Percentiles rank a stretch among this genome's conserved stretches.
These are phyloP conservation scores for Diorhabda sublineata DNA, from an alignment of 1,140 invertebrate species.

Conservation along the genomic window DNA sequence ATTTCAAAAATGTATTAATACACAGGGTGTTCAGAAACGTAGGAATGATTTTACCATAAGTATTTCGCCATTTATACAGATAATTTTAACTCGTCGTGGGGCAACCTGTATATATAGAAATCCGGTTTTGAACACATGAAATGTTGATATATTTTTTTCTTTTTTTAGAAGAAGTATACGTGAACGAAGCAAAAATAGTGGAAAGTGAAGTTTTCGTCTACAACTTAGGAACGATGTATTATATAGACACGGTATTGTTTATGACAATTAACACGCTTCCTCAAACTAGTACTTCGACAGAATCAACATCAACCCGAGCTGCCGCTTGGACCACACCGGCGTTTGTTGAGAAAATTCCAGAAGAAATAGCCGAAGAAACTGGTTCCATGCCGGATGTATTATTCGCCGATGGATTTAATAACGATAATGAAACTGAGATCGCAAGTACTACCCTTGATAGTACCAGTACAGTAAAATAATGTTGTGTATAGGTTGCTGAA, in stretches of 20 bases:
- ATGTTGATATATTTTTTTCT: no score
- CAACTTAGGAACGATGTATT: constrained; percentile 60
- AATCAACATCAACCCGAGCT: constrained; percentile 23
- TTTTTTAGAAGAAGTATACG: constrained; percentile 48
- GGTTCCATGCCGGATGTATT: constrained; percentile 38
- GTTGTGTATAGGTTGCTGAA: background rate
- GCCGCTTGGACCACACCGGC: constrained; percentile 26
- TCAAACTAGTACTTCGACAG: constrained; percentile 33
- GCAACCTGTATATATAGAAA: no score
- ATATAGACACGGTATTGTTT: constrained; percentile 56
- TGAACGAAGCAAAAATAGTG: constrained; percentile 55
- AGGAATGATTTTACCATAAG: no score
- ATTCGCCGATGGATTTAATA: constrained; percentile 32
- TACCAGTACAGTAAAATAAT: constrained; percentile 19
- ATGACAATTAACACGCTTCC: constrained; percentile 44
- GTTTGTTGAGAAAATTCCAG: constrained; percentile 50
- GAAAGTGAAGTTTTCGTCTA: constrained; percentile 60
- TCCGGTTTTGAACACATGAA: no score
- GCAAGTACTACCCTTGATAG: background rate
- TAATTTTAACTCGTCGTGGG: no score
- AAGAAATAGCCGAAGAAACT: constrained; percentile 45
- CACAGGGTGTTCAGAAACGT: no score
- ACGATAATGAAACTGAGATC: constrained; percentile 20
- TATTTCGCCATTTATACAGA: no score
- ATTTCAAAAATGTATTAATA: no score